Percentiles rank a stretch among this genome's conserved stretches.
These are phyloP conservation scores for Canis aureus DNA, from an alignment of 2,113 vertebrate species.

Conservation along the genomic window DNA sequence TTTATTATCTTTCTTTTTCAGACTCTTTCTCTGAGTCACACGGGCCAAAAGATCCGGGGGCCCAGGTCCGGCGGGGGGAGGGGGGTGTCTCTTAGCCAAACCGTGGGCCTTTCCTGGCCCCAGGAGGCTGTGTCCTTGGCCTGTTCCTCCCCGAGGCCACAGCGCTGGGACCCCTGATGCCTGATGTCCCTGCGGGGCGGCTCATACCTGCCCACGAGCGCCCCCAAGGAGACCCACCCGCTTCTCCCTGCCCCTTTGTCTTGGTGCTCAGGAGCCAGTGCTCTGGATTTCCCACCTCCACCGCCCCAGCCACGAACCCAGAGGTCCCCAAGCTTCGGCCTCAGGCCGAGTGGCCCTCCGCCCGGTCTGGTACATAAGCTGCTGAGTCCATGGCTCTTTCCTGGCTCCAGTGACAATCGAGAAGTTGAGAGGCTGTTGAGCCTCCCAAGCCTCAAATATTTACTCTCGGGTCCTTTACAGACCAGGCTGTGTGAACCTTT, in stretches of 20 bases:
- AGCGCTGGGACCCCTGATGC: accelerated
- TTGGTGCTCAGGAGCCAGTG: neutral
- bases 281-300: neutral
- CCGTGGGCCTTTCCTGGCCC: neutral
- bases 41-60: neutral
- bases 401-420: neutral
- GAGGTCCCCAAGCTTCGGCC: neutral
- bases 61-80: neutral
- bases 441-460: neutral
- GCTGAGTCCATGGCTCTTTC: neutral
- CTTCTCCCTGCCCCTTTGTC: neutral
- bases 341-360: accelerated
- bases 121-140: neutral
- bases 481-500: too few relatives aligned
- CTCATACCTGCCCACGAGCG: neutral
- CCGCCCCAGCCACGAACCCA: neutral
- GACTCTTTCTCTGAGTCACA: neutral
- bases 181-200: accelerated
- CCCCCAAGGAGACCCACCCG: neutral
- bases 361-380: neutral
- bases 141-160: neutral
- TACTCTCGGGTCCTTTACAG: neutral
- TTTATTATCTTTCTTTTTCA: neutral
- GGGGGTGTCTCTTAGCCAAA: too few relatives aligned
- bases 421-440: neutral